Base-by-base conservation (phyloP, 1,140 invertebrate genomes). In the Panulirus ornatus region DNA sequence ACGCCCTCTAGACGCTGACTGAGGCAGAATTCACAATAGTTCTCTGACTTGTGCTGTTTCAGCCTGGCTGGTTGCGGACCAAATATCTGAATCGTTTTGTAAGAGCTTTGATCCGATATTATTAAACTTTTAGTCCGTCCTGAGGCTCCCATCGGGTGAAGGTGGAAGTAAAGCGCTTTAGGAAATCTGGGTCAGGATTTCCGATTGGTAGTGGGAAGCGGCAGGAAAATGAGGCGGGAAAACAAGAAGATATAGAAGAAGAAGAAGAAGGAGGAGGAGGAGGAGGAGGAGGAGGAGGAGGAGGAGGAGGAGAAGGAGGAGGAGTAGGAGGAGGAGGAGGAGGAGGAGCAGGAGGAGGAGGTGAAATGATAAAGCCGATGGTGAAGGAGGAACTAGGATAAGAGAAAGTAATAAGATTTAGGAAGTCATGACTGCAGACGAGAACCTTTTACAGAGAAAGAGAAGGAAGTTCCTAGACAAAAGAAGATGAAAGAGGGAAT, bases 11-110 rank as follows among this genome's bases (percentile, higher is more conserved):
- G 42, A 73, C 70, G 70, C 70, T 73, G 70, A 73, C 34, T 73
- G 42, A 73, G 42, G 70, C 16, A 73, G 70, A n/a, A 73, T 51
- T 47, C 76, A 30, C 27, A 84, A 40, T 54, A 84, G 81, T 71
- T 84, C 58, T 42, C 58, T 84, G 81, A 84, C 81, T 84, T 84
- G 63, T 44, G 81, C 81, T 66, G 81, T 84, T 84, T 84, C 81
- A 84, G 81, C 81, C 63, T 44, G 58, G 38, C 5, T 84, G 63
- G 47, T 71, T 84, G 54, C 70, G 42, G 63, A 84, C 81, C 81
- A 84, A 84, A 84, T 84, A 84, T 84, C 81, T 84, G 81, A 84
- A 84, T 84, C 81, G 81, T 84, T 84, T 84, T 84, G 81, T 51
- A 84, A 84, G 81, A 71, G 36, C 81, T 84, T 84, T 84, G 81